phyloP scores from a whole-genome alignment of 64 coral and sea anemone species.

The Dendronephthya gigantea region DNA sequence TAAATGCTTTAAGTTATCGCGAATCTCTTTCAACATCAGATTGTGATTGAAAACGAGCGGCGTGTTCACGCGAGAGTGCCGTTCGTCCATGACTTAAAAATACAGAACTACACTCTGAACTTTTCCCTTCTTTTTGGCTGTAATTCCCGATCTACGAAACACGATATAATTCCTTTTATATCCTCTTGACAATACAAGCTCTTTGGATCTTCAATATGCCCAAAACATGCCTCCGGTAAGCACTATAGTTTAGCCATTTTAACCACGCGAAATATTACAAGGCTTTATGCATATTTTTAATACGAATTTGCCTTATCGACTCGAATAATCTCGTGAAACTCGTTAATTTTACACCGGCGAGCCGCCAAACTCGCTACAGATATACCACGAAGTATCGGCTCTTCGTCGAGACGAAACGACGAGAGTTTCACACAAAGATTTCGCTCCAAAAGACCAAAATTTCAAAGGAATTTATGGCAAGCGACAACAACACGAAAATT shows the following conservation, averaged over 20 bases:
- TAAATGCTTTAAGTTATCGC: slow-evolving; percentile 1
- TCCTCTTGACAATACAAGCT: not conserved
- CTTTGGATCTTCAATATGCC: too few relatives aligned
- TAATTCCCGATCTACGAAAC: not conserved
- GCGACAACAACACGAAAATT: not conserved
- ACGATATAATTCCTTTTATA: not conserved
- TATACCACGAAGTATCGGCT: not conserved
- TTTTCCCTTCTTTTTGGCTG: not conserved
- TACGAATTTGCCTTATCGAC: too few relatives aligned
- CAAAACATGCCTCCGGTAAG: too few relatives aligned
- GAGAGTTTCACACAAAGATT: not conserved
- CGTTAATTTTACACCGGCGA: too few relatives aligned
- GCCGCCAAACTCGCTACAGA: not conserved
- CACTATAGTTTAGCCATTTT: too few relatives aligned
- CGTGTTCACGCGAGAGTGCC: not conserved
- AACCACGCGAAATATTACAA: too few relatives aligned
- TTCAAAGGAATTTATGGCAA: not conserved
- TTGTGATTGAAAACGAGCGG: not conserved
- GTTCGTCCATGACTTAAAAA: not conserved
- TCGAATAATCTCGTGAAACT: too few relatives aligned
- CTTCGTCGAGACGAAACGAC: not conserved
- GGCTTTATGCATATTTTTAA: too few relatives aligned
- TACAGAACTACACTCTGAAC: not conserved
- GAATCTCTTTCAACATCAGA: not conserved
- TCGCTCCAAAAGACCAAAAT: not conserved